Evolutionary conservation across 2,113 vertebrate species (phyloP), one percentile per base, ranked within the genome.

Genomic region (Hymenochirus boettgeri): DNA sequence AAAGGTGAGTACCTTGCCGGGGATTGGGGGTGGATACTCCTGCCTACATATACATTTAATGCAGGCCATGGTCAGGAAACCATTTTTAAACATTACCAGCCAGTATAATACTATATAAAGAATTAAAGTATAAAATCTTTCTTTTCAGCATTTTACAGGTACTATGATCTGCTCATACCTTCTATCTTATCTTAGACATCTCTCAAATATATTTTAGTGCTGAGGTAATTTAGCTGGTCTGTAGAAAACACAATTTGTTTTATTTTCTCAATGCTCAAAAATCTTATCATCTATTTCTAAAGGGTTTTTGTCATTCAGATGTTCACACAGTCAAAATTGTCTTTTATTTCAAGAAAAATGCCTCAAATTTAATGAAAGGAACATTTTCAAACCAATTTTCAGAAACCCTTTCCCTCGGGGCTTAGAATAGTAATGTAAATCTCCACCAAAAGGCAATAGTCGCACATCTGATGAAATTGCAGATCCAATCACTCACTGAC

Each of bases 331-430:
- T 75, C 61, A 73, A 62, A 75, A 52, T 63, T 19, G 50, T 62
- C 59, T 74, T 77, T 77, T 80, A 76, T 80, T 78, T 77, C 62
- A 63, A 45, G 59, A 60, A 72, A 82, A 80, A 74, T 70, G 76
- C 62, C 61, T 55, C 15, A 65, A 57, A 75, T 82, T 76, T 83
- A 81, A 82, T 80, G 75, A 79, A 74, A 61, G 69, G 65, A 71
- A 59, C 66, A 66, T 78, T 84, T 71, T 66, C 35, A 76, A 79
- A 75, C 71, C 70, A 61, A 72, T 80, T 80, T 82, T 79, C 73
- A 62, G 53, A 56, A 63, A 74, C 71, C 62, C 79, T 75, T 74
- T 76, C 57, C 75, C 79, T 75, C 75, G 76, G 73, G 75, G 75
- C 75, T 77, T 77, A 70, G 70, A 71, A 25, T 37, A 33, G 69